These are phyloP conservation scores for Dasysyrphus albostriatus DNA, from an alignment of 2,888 invertebrate species.

Conservation along the genomic window DNA sequence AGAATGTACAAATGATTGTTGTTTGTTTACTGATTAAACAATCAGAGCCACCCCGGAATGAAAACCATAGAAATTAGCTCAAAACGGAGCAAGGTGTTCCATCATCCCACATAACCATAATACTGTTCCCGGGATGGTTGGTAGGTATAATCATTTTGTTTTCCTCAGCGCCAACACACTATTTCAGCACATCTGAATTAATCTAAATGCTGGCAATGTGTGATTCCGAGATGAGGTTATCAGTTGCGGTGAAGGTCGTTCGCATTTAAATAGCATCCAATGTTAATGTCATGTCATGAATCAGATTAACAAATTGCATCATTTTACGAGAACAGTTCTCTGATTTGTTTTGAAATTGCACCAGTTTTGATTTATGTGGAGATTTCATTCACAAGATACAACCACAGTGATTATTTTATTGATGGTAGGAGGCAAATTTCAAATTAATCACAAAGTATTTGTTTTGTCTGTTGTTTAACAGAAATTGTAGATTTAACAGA, in stretches of 20 bases:
- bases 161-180: neutral
- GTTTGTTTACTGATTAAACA: slow-evolving; percentile 64
- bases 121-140: neutral
- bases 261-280: slow-evolving; percentile 23
- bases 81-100: slow-evolving; percentile 11
- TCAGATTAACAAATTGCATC: slow-evolving; percentile 49
- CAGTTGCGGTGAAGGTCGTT: slow-evolving; percentile 57
- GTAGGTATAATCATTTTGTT: slow-evolving; percentile 38
- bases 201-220: slow-evolving; percentile 50
- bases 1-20: slow-evolving; percentile 36
- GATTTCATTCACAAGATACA: neutral
- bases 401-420: neutral
- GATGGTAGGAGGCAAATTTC: neutral
- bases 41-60: slow-evolving; percentile 61
- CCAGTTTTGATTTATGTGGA: slow-evolving; percentile 1
- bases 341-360: slow-evolving; percentile 7
- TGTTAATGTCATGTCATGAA: slow-evolving; percentile 54
- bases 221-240: slow-evolving; percentile 46
- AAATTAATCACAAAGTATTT: neutral
- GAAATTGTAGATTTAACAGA: neutral
- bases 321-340: slow-evolving; percentile 1
- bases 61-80: slow-evolving; percentile 52
- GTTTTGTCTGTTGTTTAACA: neutral
- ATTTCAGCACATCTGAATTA: neutral
- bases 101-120: neutral